Evolutionary conservation across 2,113 vertebrate genomes (phyloP).

Genomic region (Psephotus haematonotus): DNA sequence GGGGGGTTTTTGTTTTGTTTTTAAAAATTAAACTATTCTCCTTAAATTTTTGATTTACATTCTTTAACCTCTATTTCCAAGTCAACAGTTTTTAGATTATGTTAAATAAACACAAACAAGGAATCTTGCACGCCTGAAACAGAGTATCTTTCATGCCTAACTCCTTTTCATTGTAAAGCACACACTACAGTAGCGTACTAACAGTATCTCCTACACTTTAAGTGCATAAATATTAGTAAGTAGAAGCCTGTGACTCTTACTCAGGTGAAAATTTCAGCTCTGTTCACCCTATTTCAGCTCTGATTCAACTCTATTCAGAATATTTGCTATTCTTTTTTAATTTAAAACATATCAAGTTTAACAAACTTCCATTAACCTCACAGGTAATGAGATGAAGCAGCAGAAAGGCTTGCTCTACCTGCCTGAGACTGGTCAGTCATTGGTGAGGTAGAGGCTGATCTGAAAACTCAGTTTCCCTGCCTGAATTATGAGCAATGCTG

Average conservation of each 20-base stretch:
- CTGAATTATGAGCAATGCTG: neutral
- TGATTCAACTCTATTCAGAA: neutral
- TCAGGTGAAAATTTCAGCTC: neutral
- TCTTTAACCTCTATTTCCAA: neutral
- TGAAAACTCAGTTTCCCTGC: neutral
- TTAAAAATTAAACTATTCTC: neutral
- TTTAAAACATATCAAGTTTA: neutral
- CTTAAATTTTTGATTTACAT: neutral
- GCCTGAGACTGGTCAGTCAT: neutral
- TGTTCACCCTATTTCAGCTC: neutral
- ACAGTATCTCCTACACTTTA: neutral
- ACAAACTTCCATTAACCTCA: neutral
- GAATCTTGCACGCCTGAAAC: neutral
- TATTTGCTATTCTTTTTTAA: neutral
- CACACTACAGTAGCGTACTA: neutral
- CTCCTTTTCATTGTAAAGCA: neutral
- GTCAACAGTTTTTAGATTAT: neutral
- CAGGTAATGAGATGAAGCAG: neutral
- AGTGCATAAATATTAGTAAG: neutral
- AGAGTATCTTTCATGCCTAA: fast-evolving
- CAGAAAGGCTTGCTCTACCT: neutral
- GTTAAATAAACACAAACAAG: neutral
- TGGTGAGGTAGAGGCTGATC: neutral
- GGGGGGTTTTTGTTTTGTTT: neutral
- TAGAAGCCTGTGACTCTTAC: neutral